Evolutionary conservation across 2,888 invertebrate genomes (phyloP).

Genomic region (Drosophila austrosaltans): DNA sequence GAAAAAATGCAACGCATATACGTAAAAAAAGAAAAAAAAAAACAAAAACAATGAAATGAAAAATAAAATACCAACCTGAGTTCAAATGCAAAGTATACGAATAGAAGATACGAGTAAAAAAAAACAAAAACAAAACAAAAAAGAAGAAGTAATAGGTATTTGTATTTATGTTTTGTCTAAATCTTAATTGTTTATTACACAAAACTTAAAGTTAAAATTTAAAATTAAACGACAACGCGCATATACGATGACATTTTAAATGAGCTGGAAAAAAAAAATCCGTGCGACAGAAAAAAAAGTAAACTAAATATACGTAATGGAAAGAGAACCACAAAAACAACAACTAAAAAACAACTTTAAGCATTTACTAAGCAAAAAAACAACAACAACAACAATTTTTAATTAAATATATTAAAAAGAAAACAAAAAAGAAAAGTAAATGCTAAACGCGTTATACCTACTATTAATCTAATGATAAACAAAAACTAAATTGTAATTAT

Average conservation of each 20-base stretch:
- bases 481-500: conserved; percentile 59
- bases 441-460: conserved; percentile 48
- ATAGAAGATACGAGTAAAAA: conserved; percentile 77
- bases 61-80: conserved; percentile 81
- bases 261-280: conserved; percentile 58
- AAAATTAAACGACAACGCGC: conserved; percentile 69
- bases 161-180: conserved; percentile 11
- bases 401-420: conserved; percentile 42
- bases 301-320: conserved; percentile 63
- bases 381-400: conserved; percentile 36
- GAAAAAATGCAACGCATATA: conserved; percentile 71
- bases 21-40: conserved; percentile 64
- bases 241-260: conserved; percentile 81
- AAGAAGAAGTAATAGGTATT: conserved; percentile 33
- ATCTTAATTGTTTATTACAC: conserved; percentile 42
- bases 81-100: conserved; percentile 84
- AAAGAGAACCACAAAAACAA: conserved; percentile 45
- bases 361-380: conserved; percentile 67
- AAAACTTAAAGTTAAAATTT: conserved; percentile 74
- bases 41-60: conserved; percentile 29
- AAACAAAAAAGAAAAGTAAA: conserved; percentile 30
- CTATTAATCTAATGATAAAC: conserved; percentile 47
- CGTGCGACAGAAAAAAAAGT: conserved; percentile 52
- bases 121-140: conserved; percentile 47
- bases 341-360: conserved; percentile 62